A percentile compares a stretch with the other conserved stretches of the same genome.
phyloP scores from a whole-genome alignment of 2,113 vertebrate genomes.

The Vombatus ursinus region DNA sequence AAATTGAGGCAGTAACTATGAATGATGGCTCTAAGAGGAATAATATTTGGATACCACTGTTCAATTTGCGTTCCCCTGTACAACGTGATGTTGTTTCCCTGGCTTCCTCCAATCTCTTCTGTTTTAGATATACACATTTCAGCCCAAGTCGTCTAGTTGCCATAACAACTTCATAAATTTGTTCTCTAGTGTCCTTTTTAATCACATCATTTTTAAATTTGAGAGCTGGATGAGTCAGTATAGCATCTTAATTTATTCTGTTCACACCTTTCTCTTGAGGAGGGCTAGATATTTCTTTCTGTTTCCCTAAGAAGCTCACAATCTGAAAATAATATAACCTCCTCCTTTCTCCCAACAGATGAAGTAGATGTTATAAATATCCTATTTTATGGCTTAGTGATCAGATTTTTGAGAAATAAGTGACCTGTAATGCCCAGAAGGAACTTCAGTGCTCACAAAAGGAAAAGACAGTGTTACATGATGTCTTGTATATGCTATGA shows the following conservation, averaged over 20 bases:
- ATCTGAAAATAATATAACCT: constrained; percentile 70
- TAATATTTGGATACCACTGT: constrained; percentile 73
- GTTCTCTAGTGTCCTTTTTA: constrained; percentile 81
- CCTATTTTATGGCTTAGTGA: constrained; percentile 73
- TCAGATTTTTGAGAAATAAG: constrained; percentile 84
- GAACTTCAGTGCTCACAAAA: constrained; percentile 67
- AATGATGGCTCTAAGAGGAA: constrained; percentile 48
- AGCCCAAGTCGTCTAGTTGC: constrained; percentile 84
- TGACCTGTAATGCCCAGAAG: constrained; percentile 81
- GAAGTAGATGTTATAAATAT: constrained; percentile 69
- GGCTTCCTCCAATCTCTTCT: constrained; percentile 76
- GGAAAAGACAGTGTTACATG: neutral
- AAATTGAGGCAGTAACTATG: constrained; percentile 60
- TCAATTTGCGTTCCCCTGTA: constrained; percentile 72
- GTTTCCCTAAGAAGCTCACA: constrained; percentile 59
- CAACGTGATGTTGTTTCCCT: constrained; percentile 70
- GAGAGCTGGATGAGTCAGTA: constrained; percentile 56
- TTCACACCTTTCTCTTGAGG: constrained; percentile 72
- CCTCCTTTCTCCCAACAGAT: constrained; percentile 35
- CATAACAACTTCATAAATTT: constrained; percentile 86
- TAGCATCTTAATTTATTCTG: constrained; percentile 70
- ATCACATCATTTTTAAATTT: constrained; percentile 78
- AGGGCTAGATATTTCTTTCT: constrained; percentile 62
- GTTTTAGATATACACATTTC: constrained; percentile 80
- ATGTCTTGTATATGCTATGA: neutral